Evolutionary conservation across 92 coral and sea anemone genomes (phyloP).

Genomic region (Actinernus sp.): DNA sequence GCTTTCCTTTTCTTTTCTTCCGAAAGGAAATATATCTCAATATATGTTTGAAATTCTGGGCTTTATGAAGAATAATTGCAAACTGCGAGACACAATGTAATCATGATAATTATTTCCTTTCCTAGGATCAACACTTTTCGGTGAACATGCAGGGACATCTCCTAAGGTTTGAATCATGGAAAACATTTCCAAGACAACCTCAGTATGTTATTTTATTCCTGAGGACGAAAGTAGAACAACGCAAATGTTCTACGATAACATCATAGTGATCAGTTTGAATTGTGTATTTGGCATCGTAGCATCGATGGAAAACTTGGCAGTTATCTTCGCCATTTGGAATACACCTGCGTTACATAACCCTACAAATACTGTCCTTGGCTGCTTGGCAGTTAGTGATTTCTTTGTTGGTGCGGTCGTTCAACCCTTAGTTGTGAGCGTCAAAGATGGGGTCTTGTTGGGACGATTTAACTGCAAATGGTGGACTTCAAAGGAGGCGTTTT

Average conservation of each 20-base stretch:
- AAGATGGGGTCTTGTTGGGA: neutral
- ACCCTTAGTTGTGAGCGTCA: slow-evolving; percentile 5
- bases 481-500: slow-evolving; percentile 6
- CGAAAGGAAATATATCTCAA: too few species aligned
- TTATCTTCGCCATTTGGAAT: neutral
- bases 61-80: too few species aligned
- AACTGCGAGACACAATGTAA: too few species aligned
- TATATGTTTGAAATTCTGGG: too few species aligned
- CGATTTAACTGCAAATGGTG: neutral
- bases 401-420: slow-evolving; percentile 7
- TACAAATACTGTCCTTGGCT: neutral
- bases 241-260: neutral
- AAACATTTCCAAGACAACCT: too few species aligned
- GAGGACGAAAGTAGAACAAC: too few species aligned
- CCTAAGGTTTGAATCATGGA: too few species aligned
- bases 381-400: slow-evolving; percentile 6
- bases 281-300: slow-evolving; percentile 1
- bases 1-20: too few species aligned
- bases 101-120: too few species aligned
- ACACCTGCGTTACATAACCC: slow-evolving; percentile 3
- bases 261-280: neutral
- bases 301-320: neutral
- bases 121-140: too few species aligned
- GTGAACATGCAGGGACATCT: too few species aligned
- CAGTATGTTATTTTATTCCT: too few species aligned